These are phyloP conservation scores for Eumeta japonica DNA, from an alignment of 1,140 invertebrate species.

Conservation along the genomic window DNA sequence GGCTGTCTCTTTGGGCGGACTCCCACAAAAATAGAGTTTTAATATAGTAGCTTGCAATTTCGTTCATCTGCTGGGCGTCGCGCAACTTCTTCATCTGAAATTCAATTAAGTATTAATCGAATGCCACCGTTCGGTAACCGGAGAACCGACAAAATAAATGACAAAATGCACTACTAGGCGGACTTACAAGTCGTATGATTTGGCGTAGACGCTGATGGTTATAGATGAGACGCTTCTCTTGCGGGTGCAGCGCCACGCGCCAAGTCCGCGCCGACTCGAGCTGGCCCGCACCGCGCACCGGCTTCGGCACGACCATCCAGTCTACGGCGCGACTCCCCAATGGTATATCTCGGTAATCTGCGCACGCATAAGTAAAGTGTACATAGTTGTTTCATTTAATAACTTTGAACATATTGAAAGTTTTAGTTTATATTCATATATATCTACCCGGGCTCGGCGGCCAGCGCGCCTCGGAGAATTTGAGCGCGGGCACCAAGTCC, in stretches of 20 bases:
- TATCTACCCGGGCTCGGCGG: constrained; percentile 8
- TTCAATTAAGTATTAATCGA: no score
- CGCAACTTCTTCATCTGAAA: constrained; percentile 36
- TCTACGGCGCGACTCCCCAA: constrained; percentile 8
- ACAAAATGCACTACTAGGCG: no score
- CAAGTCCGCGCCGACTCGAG: constrained; percentile 22
- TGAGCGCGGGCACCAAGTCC: constrained; percentile 50
- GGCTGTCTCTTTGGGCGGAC: no score
- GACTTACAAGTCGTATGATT: no score
- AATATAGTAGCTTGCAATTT: constrained; percentile 39
- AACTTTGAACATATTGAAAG: no score
- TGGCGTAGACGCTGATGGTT: constrained; percentile 22
- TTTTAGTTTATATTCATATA: no score
- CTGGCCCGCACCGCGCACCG: constrained; percentile 18
- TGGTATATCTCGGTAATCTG: constrained; percentile 25
- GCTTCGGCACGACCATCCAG: constrained; percentile 37
- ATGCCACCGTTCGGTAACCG: no score
- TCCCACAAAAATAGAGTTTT: constrained; percentile 42
- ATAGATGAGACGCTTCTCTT: constrained; percentile 27
- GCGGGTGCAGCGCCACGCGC: constrained; percentile 31
- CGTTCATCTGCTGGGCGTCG: constrained; percentile 21
- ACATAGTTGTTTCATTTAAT: no score
- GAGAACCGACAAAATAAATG: no score
- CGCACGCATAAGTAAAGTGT: no score
- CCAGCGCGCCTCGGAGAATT: constrained; percentile 33